Percentiles rank a stretch among this genome's conserved stretches.
Conservation (phyloP, 2,888 invertebrate genomes). For the Synergus gifuensis region DNA sequence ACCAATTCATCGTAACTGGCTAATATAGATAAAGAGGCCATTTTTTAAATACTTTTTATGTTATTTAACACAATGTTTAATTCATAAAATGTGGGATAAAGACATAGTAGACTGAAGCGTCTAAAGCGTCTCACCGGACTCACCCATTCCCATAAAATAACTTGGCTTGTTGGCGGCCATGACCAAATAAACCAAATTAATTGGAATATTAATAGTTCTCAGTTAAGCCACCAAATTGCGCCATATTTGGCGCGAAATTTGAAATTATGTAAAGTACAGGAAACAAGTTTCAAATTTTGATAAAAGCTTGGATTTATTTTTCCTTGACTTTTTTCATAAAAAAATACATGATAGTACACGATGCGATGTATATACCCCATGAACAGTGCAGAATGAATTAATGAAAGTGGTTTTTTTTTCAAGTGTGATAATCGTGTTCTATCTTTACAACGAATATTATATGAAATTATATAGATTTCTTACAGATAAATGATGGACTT, state of each 20-base stretch:
- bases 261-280: too few relatives aligned
- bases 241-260: too few relatives aligned
- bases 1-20: conserved; percentile 87
- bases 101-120: too few relatives aligned
- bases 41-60: conserved; percentile 49
- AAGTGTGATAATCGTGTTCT: conserved; percentile 38
- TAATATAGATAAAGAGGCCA: conserved; percentile 81
- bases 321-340: conserved; percentile 71
- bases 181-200: too few relatives aligned
- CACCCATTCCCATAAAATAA: too few relatives aligned
- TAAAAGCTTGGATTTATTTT: conserved; percentile 72
- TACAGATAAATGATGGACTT: conserved; percentile 37
- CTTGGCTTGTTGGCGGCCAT: too few relatives aligned
- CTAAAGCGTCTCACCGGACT: too few relatives aligned
- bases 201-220: too few relatives aligned
- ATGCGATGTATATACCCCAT: conserved; percentile 64
- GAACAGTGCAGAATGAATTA: conserved; percentile 52
- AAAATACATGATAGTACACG: conserved; percentile 75
- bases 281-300: conserved; percentile 44
- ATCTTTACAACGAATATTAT: conserved; percentile 17
- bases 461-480: background rate
- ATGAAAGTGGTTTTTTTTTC: conserved; percentile 46
- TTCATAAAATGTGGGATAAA: too few relatives aligned
- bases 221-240: too few relatives aligned
- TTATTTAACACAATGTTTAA: too few relatives aligned